Evolutionary conservation across 2,113 vertebrate species (phyloP).

Genomic region (Cebus imitator): DNA sequence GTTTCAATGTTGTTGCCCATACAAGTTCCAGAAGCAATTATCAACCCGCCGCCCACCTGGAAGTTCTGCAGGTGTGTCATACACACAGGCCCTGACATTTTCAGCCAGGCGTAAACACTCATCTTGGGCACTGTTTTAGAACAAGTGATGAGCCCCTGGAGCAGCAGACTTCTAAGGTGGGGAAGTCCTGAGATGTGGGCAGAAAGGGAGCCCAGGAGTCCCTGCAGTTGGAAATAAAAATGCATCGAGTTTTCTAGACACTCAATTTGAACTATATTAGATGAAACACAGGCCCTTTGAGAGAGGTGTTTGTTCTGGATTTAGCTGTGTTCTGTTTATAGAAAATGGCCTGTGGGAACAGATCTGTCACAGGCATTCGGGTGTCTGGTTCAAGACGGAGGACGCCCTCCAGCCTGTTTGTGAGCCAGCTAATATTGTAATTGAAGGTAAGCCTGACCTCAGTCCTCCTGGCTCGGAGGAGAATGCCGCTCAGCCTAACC

Average conservation of each 20-base stretch:
- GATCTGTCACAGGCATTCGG: slow-evolving; percentile 73
- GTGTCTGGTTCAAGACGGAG: slow-evolving; percentile 77
- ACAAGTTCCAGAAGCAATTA: not conserved
- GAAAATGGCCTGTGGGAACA: slow-evolving; percentile 71
- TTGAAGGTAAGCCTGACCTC: slow-evolving; percentile 75
- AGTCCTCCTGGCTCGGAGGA: slow-evolving; percentile 25
- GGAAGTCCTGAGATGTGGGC: not conserved
- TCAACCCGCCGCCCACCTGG: accelerated
- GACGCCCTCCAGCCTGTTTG: slow-evolving; percentile 73
- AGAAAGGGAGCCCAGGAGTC: not conserved
- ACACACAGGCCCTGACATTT: not conserved
- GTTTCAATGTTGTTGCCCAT: not conserved
- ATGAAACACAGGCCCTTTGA: slow-evolving; percentile 67
- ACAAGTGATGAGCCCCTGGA: not conserved
- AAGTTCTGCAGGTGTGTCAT: not conserved
- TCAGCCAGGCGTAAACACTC: not conserved
- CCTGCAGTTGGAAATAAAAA: slow-evolving; percentile 53
- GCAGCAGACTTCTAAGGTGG: not conserved
- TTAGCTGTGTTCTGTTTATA: slow-evolving; percentile 59
- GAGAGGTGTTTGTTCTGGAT: slow-evolving; percentile 80
- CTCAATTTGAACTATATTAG: slow-evolving; percentile 73
- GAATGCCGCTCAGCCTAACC: slow-evolving; percentile 65
- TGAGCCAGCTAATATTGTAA: slow-evolving; percentile 69
- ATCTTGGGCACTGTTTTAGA: not conserved
- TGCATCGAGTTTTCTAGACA: slow-evolving; percentile 55